Evolutionary conservation across 2,888 invertebrate species (phyloP).

Genomic region (Drosophila anomelani): DNA sequence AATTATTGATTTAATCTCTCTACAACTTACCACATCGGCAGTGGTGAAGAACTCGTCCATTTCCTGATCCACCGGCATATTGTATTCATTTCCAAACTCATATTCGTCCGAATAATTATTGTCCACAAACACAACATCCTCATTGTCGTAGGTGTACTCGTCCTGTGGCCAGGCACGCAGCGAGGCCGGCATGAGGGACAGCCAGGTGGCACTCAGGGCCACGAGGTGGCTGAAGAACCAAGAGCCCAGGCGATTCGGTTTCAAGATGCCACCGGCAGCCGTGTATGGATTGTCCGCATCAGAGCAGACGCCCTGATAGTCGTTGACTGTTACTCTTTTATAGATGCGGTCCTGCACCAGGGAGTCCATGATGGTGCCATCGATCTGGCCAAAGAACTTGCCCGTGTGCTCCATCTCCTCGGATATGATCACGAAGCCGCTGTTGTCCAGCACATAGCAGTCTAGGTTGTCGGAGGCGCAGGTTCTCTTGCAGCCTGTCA

Average conservation of each 20-base stretch:
- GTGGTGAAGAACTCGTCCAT: constrained; percentile 83
- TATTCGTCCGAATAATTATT: constrained; percentile 83
- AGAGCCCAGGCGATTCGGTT: constrained; percentile 77
- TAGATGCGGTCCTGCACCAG: constrained; percentile 95
- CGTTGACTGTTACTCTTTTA: constrained; percentile 93
- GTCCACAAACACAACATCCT: constrained; percentile 82
- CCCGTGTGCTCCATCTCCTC: constrained; percentile 95
- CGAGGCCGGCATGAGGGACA: constrained; percentile 81
- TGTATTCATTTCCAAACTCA: constrained; percentile 83
- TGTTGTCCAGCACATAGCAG: constrained; percentile 97
- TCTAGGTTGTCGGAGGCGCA: constrained; percentile 95
- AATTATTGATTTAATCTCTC: neutral
- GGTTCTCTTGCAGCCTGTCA: constrained; percentile 91
- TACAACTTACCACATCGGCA: constrained; percentile 80
- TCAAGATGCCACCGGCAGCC: constrained; percentile 80
- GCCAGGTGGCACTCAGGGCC: constrained; percentile 81
- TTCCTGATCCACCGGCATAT: constrained; percentile 82
- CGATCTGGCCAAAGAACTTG: constrained; percentile 96
- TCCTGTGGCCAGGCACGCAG: constrained; percentile 84
- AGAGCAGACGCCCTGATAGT: constrained; percentile 95
- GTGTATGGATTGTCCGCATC: constrained; percentile 87
- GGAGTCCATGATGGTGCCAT: constrained; percentile 97
- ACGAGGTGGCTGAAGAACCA: constrained; percentile 83
- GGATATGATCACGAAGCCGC: constrained; percentile 96
- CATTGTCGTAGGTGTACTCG: constrained; percentile 82